Base-by-base conservation (phyloP, 2,113 vertebrate genomes). In the Trachemys scripta region DNA sequence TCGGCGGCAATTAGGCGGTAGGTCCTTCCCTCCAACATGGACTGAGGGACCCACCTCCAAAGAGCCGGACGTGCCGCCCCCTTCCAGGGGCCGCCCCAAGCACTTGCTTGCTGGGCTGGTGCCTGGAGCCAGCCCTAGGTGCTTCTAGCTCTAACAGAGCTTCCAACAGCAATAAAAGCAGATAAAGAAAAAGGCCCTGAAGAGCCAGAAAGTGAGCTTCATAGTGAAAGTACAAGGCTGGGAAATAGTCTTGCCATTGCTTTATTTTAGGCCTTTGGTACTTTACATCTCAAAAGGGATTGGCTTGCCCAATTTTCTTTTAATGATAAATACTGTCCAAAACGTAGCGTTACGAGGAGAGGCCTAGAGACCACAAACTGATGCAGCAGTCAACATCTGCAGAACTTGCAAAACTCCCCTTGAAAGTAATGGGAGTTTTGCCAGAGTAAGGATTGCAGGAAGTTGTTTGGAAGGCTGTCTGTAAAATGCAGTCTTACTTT, bases 201-300 rank as follows among this genome's bases (percentile, higher is more conserved):
- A 24, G 42, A 92, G 82, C 72, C 38, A 47, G 78, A 93, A 92
- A 86, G 27, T 0, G 1, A 47, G 47, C 3, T 86, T 42, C 22
- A 29, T 29, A 65, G 89, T 12, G 51, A 49, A 93, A 90, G 87
- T n/a, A 83, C 3, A 81, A 88, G 25, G 80, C 69, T 89, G 12
- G 45, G 24, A 78, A 65, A 49, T 14, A 42, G 12, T 45, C 31
- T 42, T 49, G 47, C 31, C 27, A 12, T 38, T 54, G 29, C 72
- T 84, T 27, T 45, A 54, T 54, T 54, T 54, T 10, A 50, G 51
- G 29, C 49, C 84, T 31, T 4, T 54, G 62, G 31, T 65, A 65
- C 13, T n/a, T n/a, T 65, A n/a, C 69, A 87, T 56, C 87, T 14
- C 42, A 54, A 84, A 90, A 13, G 31, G 20, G 25, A 82, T 16